phyloP scores from a whole-genome alignment of 2,113 vertebrate species.

The Nothocercus julius region DNA sequence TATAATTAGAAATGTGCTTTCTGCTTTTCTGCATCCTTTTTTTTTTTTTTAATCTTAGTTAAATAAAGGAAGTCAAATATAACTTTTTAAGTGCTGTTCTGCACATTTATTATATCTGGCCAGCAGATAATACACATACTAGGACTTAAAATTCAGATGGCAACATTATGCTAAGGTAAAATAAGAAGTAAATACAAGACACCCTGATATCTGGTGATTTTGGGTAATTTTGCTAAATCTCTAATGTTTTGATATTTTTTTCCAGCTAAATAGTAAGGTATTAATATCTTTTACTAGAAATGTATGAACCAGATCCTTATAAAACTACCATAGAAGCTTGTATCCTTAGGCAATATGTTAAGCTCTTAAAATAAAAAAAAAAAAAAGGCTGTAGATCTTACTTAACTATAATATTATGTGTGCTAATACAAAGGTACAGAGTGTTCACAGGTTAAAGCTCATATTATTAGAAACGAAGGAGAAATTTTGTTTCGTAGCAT shows the following conservation, averaged over 20 bases:
- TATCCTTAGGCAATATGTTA: background rate
- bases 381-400: background rate
- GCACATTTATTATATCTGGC: conserved; percentile 24
- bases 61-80: background rate
- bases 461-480: background rate
- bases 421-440: background rate
- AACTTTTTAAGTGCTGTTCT: conserved; percentile 23
- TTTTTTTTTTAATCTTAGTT: background rate
- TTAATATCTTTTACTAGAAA: conserved; percentile 34
- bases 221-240: conserved; percentile 29
- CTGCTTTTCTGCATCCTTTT: background rate
- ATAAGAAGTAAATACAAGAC: conserved; percentile 25
- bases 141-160: conserved; percentile 34
- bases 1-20: conserved; percentile 48
- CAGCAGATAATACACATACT: background rate
- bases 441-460: conserved; percentile 1
- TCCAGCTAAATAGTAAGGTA: background rate
- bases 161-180: conserved; percentile 17
- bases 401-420: background rate
- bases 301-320: conserved; percentile 15
- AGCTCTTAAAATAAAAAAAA: conserved; percentile 5
- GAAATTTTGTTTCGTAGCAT: background rate
- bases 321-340: conserved; percentile 8
- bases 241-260: conserved; percentile 6
- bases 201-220: background rate